Conservation (phyloP, 2,113 vertebrate species). For the Erythrocercus mccallii region DNA sequence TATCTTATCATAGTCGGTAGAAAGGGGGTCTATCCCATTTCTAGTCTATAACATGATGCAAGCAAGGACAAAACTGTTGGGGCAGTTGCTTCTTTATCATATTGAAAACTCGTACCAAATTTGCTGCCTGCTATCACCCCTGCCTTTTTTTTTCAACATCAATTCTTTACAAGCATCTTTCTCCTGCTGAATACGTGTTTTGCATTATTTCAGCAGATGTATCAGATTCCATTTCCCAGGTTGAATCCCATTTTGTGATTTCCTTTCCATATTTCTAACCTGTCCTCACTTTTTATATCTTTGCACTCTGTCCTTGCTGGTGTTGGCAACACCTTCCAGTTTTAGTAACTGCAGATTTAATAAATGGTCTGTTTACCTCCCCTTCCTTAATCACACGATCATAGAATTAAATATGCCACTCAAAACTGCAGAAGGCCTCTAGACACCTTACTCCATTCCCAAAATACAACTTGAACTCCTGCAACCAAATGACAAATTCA, state of each 20-base stretch:
- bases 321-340: background rate
- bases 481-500: background rate
- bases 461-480: background rate
- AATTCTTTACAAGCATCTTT: background rate
- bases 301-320: background rate
- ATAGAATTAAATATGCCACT: background rate
- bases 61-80: background rate
- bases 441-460: background rate
- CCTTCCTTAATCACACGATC: background rate
- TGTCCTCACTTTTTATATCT: slow-evolving; percentile 10
- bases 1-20: background rate
- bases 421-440: background rate
- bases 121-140: background rate
- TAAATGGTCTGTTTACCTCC: background rate
- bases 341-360: slow-evolving; percentile 9
- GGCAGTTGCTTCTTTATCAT: background rate
- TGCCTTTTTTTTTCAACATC: background rate
- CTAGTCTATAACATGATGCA: background rate
- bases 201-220: slow-evolving; percentile 21
- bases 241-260: slow-evolving; percentile 49
- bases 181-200: background rate
- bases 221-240: background rate
- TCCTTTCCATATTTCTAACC: slow-evolving; percentile 26
- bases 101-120: background rate
- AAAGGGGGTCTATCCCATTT: background rate